Percentiles rank a stretch among this genome's conserved stretches.
These are phyloP conservation scores for Minunthozetes semirufus DNA, from an alignment of 2,888 invertebrate species.

Conservation along the genomic window DNA sequence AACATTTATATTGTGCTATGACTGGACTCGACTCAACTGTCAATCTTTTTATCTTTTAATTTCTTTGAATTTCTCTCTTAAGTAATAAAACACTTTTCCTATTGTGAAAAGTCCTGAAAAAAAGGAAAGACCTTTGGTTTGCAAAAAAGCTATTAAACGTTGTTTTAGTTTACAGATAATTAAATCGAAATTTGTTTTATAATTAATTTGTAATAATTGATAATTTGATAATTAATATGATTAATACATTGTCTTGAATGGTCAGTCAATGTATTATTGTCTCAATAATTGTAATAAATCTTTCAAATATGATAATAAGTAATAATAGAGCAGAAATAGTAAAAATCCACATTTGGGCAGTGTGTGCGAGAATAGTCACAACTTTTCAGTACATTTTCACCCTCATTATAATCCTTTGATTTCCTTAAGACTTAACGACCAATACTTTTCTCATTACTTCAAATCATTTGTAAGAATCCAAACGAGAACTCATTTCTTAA, in stretches of 20 bases:
- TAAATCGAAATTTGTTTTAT: neutral
- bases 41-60: too few species aligned
- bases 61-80: neutral
- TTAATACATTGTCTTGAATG: too few species aligned
- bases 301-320: constrained; percentile 6
- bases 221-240: neutral
- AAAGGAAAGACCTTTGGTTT: constrained; percentile 24
- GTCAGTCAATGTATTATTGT: too few species aligned
- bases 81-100: neutral
- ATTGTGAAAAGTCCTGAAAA: neutral
- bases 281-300: neutral
- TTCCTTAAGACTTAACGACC: neutral
- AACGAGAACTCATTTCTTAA: neutral
- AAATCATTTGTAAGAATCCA: neutral
- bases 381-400: neutral
- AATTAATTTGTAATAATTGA: too few species aligned
- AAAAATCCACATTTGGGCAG: constrained; percentile 24
- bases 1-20: neutral
- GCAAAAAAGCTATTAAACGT: neutral
- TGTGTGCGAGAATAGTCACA: constrained; percentile 26
- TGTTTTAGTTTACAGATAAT: neutral
- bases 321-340: neutral
- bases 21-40: too few species aligned
- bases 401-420: neutral
- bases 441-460: too few species aligned